These are phyloP conservation scores for Hypomecis punctinalis DNA, from an alignment of 2,888 invertebrate species.

Conservation along the genomic window DNA sequence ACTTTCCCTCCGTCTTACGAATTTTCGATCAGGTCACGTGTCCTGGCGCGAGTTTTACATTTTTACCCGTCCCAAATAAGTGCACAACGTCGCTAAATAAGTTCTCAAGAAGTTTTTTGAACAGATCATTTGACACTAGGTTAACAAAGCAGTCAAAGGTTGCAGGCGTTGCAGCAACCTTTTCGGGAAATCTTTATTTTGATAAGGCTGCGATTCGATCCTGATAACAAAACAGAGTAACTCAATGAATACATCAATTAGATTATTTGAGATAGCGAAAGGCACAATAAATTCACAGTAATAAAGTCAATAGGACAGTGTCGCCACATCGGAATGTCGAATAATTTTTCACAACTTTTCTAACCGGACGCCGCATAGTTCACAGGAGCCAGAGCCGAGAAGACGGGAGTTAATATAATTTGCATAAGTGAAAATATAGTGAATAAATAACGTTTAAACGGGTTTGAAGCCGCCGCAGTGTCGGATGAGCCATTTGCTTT, in stretches of 20 bases:
- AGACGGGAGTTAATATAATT: slow-evolving; percentile 58
- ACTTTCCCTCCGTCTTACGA: no score
- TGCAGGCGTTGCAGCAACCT: no score
- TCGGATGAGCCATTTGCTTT: slow-evolving; percentile 62
- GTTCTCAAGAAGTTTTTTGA: no score
- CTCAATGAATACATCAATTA: background rate
- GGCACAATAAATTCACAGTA: background rate
- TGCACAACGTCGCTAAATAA: no score
- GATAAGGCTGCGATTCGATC: background rate
- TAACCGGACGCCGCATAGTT: slow-evolving; percentile 62
- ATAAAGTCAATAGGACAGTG: background rate
- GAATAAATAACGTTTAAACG: slow-evolving; percentile 60
- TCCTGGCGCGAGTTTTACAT: no score
- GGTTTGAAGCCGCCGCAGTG: slow-evolving; percentile 48
- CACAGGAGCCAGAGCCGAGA: slow-evolving; percentile 53
- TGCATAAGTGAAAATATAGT: slow-evolving; percentile 81
- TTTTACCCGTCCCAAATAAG: no score
- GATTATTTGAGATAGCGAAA: background rate
- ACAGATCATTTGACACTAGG: background rate
- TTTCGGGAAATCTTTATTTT: background rate
- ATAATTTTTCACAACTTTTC: slow-evolving; percentile 43
- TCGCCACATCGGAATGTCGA: slow-evolving; percentile 21
- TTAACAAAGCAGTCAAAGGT: background rate
- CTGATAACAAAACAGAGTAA: background rate
- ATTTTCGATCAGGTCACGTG: no score